Evolutionary conservation across 2,888 invertebrate genomes (phyloP), one percentile per base, ranked within the genome.

Genomic region (Phoronis australis): DNA sequence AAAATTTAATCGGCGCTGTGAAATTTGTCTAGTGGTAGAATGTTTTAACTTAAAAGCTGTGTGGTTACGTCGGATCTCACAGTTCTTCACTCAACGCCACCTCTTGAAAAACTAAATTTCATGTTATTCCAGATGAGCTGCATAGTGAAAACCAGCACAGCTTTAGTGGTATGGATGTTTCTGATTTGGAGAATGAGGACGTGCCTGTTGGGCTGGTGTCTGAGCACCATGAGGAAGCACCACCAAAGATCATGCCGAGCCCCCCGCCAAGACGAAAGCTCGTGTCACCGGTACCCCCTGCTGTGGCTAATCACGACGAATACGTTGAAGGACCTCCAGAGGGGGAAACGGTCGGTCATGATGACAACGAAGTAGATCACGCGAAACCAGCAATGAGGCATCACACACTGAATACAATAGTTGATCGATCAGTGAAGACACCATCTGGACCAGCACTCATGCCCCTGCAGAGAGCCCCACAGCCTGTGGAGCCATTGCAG

Each of bases 141-240:
- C 37, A 49, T 24, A 51, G 46, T 18, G 55, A 57, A 6, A 66
- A 68, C 24, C 65, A 62, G 24, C 68, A 72, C n/a, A 71, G 70
- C 62, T 69, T 65, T 0, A 71, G 68, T n/a, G 71, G 65, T 18
- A 73, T 73, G 73, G 71, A 73, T 50, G 71, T 73, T 6, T 71
- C 71, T 0, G 71, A 73, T 54, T 64, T 71, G 21, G 71, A 69
- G 21, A 68, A 65, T 42, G 60, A 61, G 1, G 60, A 64, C 21
- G 23, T 20, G 6, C 24, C 15, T 27, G 44, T 25, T 12, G 18
- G 40, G 22, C 26, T 37, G 2, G n/a, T n/a, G n/a, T n/a, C n/a
- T n/a, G n/a, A 22, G 24, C 21, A 21, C 38, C 15, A n/a, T n/a
- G 4, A 4, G 23, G 15, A 4, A 42, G n/a, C n/a, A 12, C 12